phyloP scores from a whole-genome alignment of 2,888 invertebrate genomes.

The Coelopa pilipes region DNA sequence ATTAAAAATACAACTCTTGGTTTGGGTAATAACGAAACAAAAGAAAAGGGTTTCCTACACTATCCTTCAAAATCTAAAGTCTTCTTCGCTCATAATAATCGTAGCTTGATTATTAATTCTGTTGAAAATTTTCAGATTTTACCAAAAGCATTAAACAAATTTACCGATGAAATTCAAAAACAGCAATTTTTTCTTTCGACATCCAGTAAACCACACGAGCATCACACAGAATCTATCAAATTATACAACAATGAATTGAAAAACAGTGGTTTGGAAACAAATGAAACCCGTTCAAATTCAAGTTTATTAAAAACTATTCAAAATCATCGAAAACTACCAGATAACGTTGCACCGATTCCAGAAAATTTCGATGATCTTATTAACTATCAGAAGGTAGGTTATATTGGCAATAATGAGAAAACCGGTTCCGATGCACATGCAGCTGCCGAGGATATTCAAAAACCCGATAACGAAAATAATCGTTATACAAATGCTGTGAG shows the following conservation, averaged over 20 bases:
- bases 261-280: neutral
- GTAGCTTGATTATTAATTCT: conserved; percentile 65
- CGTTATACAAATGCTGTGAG: conserved; percentile 62
- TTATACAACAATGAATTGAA: neutral
- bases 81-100: conserved; percentile 51
- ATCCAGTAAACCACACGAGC: conserved; percentile 57
- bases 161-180: conserved; percentile 48
- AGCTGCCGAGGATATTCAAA: conserved; percentile 54
- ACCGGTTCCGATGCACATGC: conserved; percentile 49
- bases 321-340: conserved; percentile 59
- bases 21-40: conserved; percentile 38
- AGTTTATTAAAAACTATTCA: conserved; percentile 40
- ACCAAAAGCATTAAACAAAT: conserved; percentile 54
- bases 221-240: conserved; percentile 37
- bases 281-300: conserved; percentile 44
- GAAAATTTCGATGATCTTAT: conserved; percentile 62
- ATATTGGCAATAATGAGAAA: conserved; percentile 21
- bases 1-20: conserved; percentile 23
- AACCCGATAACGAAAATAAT: conserved; percentile 56
- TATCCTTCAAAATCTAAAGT: conserved; percentile 38
- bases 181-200: conserved; percentile 53
- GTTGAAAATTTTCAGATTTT: conserved; percentile 69
- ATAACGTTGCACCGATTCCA: conserved; percentile 65
- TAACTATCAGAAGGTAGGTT: conserved; percentile 50
- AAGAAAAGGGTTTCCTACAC: conserved; percentile 40